Conservation (phyloP, 2,113 vertebrate species). For the Falco punctatus region DNA sequence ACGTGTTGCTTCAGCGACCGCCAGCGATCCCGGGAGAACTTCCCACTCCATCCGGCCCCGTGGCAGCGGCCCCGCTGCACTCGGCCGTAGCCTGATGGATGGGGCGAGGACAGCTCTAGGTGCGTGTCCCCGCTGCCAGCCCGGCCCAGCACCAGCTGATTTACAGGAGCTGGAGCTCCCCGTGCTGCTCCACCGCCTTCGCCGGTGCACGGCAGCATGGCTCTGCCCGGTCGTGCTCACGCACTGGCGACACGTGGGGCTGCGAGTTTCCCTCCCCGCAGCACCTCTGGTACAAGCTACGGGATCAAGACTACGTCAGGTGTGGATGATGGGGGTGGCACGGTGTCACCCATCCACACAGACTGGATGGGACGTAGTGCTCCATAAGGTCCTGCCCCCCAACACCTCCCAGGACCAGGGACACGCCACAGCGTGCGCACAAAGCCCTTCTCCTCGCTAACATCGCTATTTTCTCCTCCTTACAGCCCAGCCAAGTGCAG, state of each 20-base stretch:
- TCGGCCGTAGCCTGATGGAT: not conserved
- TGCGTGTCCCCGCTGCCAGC: no score
- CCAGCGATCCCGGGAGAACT: not conserved
- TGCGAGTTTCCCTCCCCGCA: fast-evolving
- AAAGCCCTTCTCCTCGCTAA: not conserved
- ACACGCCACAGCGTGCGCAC: not conserved
- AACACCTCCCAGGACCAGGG: not conserved
- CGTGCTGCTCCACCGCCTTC: fast-evolving
- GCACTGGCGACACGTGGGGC: fast-evolving
- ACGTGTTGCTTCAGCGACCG: fast-evolving
- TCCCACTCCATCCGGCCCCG: not conserved
- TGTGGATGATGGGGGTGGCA: not conserved
- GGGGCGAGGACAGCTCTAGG: not conserved
- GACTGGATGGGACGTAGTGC: not conserved
- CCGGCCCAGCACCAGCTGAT: not conserved
- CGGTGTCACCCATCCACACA: not conserved
- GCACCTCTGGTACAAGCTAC: not conserved
- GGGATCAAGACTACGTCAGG: not conserved
- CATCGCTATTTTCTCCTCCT: not conserved
- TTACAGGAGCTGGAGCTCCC: not conserved
- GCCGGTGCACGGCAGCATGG: fast-evolving
- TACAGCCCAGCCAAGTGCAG: not conserved
- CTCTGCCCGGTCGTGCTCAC: not conserved
- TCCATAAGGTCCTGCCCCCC: not conserved
- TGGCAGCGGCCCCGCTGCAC: not conserved